Percentiles rank a stretch among this genome's conserved stretches.
Conservation (phyloP, 2,113 vertebrate species). For the Cinclus mexicanus region DNA sequence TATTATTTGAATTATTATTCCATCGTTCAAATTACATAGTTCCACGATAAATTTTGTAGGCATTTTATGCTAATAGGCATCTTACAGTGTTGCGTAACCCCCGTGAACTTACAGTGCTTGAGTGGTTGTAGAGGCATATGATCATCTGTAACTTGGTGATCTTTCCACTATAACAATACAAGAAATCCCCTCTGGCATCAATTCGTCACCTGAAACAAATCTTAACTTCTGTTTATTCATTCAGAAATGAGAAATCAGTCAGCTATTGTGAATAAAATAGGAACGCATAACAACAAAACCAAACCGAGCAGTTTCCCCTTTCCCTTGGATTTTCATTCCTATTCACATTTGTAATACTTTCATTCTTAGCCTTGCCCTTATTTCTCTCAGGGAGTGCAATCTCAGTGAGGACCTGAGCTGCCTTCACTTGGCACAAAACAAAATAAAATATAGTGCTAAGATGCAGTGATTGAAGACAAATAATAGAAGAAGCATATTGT, state of each 20-base stretch:
- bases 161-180: background rate
- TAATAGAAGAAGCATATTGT: background rate
- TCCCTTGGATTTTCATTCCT: background rate
- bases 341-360: background rate
- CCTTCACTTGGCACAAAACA: background rate
- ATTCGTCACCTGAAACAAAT: background rate
- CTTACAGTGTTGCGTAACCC: background rate
- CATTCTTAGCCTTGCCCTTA: background rate
- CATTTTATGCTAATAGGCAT: background rate
- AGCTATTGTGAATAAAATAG: background rate
- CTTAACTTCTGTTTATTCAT: background rate
- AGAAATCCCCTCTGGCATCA: background rate
- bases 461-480: background rate
- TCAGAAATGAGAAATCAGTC: background rate
- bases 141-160: background rate
- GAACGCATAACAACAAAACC: background rate
- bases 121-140: background rate
- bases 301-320: background rate
- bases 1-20: background rate
- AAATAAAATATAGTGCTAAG: background rate
- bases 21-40: background rate
- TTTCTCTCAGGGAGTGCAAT: background rate
- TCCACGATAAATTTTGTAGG: background rate
- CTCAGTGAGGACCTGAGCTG: background rate
- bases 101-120: background rate